Conservation (phyloP, 2,113 vertebrate genomes). For the Microcebus lehilahytsara region DNA sequence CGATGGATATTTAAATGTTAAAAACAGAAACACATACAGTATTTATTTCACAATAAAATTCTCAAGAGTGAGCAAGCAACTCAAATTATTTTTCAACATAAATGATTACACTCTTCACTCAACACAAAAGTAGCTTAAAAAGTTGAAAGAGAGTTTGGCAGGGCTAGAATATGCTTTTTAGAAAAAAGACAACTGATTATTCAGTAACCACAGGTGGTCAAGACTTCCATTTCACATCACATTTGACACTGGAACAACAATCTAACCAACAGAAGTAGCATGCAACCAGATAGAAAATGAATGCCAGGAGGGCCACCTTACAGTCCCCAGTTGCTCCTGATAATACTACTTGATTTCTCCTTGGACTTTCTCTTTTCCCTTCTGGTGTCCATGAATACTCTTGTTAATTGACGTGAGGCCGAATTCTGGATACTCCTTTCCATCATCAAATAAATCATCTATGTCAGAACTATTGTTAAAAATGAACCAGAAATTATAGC, state of each 20-base stretch:
- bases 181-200: conserved; percentile 24
- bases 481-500: conserved; percentile 19
- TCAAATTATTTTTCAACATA: conserved; percentile 18
- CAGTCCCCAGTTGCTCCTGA: not conserved
- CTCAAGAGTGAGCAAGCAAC: not conserved
- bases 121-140: not conserved
- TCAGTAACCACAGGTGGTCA: conserved; percentile 40
- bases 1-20: not conserved
- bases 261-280: not conserved
- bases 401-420: not conserved
- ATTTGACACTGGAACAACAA: conserved; percentile 41
- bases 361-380: not conserved
- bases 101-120: not conserved
- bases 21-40: not conserved
- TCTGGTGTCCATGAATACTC: not conserved
- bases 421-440: not conserved
- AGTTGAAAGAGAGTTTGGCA: conserved; percentile 32
- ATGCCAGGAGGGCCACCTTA: not conserved
- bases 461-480: conserved; percentile 31
- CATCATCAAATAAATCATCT: conserved; percentile 31
- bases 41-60: not conserved
- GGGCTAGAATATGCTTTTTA: not conserved
- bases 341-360: not conserved
- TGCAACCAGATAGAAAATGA: not conserved
- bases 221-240: not conserved